Percentiles rank a stretch among this genome's conserved stretches.
phyloP scores from a whole-genome alignment of 1,140 invertebrate genomes.

The Meteorus sp. region DNA sequence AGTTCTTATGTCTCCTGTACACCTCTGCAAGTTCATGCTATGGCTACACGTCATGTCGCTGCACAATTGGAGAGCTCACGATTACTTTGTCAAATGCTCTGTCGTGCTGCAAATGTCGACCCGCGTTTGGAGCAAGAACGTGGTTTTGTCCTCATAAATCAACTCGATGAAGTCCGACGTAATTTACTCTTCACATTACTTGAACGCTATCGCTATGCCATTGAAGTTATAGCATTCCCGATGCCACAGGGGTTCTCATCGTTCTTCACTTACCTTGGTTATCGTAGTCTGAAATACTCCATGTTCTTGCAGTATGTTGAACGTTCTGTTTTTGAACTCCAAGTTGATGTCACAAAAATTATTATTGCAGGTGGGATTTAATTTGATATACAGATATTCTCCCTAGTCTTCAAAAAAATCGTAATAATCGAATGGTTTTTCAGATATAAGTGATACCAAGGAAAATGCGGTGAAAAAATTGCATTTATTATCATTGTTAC shows the following conservation, averaged over 20 bases:
- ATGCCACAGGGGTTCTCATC: slow-evolving; percentile 83
- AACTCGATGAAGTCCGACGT: slow-evolving; percentile 68
- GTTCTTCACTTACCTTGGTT: slow-evolving; percentile 83
- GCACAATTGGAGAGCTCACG: slow-evolving; percentile 78
- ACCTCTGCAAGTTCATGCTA: slow-evolving; percentile 76
- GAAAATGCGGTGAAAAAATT: slow-evolving; percentile 69
- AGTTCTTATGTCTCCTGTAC: slow-evolving; percentile 57
- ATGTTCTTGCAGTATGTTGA: slow-evolving; percentile 80
- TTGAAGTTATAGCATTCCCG: slow-evolving; percentile 79
- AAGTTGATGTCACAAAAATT: slow-evolving; percentile 83
- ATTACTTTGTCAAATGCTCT: slow-evolving; percentile 73
- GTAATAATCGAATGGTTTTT: slow-evolving; percentile 24
- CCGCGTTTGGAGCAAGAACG: slow-evolving; percentile 68
- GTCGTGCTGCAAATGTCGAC: slow-evolving; percentile 68
- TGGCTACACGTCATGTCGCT: slow-evolving; percentile 77
- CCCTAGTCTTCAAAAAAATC: not conserved
- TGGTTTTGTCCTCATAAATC: slow-evolving; percentile 77
- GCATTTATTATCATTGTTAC: slow-evolving; percentile 71
- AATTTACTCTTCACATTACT: slow-evolving; percentile 72
- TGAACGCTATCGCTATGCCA: slow-evolving; percentile 75
- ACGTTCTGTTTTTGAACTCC: slow-evolving; percentile 78
- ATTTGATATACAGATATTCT: slow-evolving; percentile 8
- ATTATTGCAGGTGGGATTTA: slow-evolving; percentile 71
- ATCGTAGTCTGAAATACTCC: slow-evolving; percentile 71
- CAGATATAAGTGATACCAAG: slow-evolving; percentile 72